Evolutionary conservation across 2,113 vertebrate species (phyloP).

Genomic region (Nibea albiflora): DNA sequence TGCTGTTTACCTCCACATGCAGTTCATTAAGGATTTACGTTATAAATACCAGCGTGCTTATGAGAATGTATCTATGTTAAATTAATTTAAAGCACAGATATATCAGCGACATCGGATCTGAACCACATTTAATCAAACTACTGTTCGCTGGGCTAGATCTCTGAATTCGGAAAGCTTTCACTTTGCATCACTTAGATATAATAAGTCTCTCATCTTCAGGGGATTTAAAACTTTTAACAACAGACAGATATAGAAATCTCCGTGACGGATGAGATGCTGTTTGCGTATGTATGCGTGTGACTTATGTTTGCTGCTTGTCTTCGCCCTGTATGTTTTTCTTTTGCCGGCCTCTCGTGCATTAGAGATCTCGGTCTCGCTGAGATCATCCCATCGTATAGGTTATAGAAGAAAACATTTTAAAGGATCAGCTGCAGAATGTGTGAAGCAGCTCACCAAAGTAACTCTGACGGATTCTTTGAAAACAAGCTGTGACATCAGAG

Average conservation of each 20-base stretch:
- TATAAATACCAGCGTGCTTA: no score
- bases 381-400: neutral
- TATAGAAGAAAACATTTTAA: neutral
- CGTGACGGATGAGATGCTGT: neutral
- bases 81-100: neutral
- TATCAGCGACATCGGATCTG: neutral
- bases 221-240: neutral
- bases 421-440: slow-evolving; percentile 23
- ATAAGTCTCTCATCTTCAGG: no score
- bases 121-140: no score
- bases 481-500: slow-evolving; percentile 47
- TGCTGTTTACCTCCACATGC: neutral
- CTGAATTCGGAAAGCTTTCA: neutral
- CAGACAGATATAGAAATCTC: neutral
- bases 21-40: neutral
- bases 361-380: neutral
- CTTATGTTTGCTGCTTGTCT: neutral
- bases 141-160: no score
- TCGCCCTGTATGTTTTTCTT: neutral
- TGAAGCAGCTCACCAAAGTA: slow-evolving; percentile 27
- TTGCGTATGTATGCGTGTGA: neutral
- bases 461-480: slow-evolving; percentile 42
- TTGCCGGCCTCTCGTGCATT: slow-evolving; percentile 1
- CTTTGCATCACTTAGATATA: neutral
- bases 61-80: neutral